Percentiles rank a stretch among this genome's conserved stretches.
Evolutionary conservation across 2,888 invertebrate species (phyloP).

Genomic region (Mesorhabditis sp.): DNA sequence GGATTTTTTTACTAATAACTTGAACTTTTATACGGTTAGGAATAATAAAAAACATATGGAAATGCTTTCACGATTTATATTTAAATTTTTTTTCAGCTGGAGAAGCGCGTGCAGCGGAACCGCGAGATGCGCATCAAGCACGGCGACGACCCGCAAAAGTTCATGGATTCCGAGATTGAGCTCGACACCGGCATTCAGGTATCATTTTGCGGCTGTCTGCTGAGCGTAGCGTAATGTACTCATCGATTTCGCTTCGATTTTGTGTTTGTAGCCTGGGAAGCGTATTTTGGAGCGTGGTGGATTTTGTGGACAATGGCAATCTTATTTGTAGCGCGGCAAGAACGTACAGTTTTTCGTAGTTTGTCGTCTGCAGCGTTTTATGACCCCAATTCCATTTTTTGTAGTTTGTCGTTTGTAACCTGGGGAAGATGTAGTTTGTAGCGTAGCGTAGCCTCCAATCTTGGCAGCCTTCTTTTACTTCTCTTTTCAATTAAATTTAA

Average conservation of each 20-base stretch:
- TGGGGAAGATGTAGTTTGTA: no score
- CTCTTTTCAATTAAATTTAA: no score
- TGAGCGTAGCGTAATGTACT: not conserved
- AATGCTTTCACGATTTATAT: not conserved
- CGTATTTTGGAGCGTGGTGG: not conserved
- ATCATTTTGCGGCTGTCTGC: not conserved
- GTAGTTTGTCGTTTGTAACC: no score
- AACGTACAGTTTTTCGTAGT: no score
- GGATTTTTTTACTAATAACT: not conserved
- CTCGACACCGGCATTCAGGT: conserved; percentile 74
- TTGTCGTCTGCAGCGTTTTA: no score
- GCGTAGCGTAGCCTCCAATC: no score
- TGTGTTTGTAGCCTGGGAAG: not conserved
- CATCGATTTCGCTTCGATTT: not conserved
- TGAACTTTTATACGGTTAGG: not conserved
- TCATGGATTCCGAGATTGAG: conserved; percentile 93
- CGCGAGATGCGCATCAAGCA: conserved; percentile 98
- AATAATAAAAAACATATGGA: not conserved
- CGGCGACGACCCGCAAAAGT: conserved; percentile 70
- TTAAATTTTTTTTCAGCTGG: conserved; percentile 59
- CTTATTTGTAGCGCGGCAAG: no score
- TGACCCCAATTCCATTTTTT: no score
- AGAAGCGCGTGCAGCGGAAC: conserved; percentile 86
- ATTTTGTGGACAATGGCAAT: not conserved
- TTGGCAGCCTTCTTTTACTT: no score